Evolutionary conservation across 2,113 vertebrate species (phyloP).

Genomic region (Menura novaehollandiae): DNA sequence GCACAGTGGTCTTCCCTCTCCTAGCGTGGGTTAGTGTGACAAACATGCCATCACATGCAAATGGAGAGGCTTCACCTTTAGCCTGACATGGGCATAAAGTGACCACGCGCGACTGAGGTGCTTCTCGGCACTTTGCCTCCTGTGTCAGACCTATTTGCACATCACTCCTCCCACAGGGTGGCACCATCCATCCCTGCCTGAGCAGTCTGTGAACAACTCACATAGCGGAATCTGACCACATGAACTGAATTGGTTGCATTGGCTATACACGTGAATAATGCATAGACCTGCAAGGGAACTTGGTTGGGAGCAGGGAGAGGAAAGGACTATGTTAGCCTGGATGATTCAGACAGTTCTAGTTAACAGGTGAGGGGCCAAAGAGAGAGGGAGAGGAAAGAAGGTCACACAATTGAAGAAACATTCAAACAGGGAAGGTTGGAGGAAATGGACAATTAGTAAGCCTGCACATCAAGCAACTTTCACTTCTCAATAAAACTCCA

Average conservation of each 20-base stretch:
- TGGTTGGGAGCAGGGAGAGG: neutral
- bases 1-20: neutral
- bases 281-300: neutral
- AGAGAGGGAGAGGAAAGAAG: neutral
- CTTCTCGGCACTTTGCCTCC: neutral
- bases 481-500: neutral
- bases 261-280: neutral
- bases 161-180: neutral
- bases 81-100: neutral
- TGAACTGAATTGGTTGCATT: neutral
- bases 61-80: neutral
- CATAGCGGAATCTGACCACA: neutral
- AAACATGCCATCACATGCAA: rapidly evolving
- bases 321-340: neutral
- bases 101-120: neutral
- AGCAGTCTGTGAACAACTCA: neutral
- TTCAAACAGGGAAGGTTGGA: neutral
- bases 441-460: neutral
- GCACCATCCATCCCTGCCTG: neutral
- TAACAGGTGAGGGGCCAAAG: neutral
- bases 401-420: neutral
- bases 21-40: rapidly evolving
- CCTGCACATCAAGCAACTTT: neutral
- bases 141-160: neutral
- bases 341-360: neutral